Percentiles rank a stretch among this genome's conserved stretches.
These are phyloP conservation scores for Hetaerina titia DNA, from an alignment of 2,888 invertebrate species.

Conservation along the genomic window DNA sequence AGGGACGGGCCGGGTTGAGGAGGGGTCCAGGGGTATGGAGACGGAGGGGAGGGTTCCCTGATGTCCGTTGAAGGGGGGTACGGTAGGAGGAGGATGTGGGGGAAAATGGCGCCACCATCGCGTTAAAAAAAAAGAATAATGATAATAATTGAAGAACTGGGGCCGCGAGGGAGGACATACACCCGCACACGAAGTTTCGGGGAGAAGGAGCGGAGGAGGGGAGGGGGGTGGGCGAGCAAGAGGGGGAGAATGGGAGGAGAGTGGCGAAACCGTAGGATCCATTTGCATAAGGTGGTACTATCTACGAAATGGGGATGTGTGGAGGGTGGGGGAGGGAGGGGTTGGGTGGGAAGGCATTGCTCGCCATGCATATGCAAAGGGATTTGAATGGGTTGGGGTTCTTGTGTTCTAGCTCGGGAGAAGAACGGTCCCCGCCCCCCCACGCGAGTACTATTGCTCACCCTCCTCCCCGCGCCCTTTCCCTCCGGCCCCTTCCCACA, in stretches of 20 bases:
- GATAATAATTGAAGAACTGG: constrained; percentile 65
- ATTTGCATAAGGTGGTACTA: constrained; percentile 64
- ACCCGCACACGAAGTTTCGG: background rate
- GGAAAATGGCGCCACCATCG: constrained; percentile 49
- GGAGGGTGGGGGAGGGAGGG: background rate
- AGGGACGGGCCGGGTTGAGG: background rate
- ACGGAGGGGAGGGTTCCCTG: background rate
- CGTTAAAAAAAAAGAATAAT: constrained; percentile 59
- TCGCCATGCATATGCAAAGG: constrained; percentile 63
- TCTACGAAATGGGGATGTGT: constrained; percentile 35
- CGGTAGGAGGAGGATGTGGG: background rate
- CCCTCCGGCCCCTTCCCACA: background rate
- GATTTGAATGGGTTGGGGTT: constrained; percentile 53
- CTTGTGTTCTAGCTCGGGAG: constrained; percentile 27
- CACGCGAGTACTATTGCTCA: background rate
- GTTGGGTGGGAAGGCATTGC: background rate
- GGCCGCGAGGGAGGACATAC: background rate
- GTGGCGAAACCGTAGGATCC: constrained; percentile 30
- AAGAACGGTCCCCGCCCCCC: background rate
- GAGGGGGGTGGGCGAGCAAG: background rate
- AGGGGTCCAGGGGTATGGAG: background rate
- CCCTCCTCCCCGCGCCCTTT: background rate
- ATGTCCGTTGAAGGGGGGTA: background rate
- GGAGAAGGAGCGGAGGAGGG: background rate
- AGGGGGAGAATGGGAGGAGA: background rate